Base-by-base conservation (phyloP, 1,140 invertebrate genomes). In the Drosophila punjabiensis region DNA sequence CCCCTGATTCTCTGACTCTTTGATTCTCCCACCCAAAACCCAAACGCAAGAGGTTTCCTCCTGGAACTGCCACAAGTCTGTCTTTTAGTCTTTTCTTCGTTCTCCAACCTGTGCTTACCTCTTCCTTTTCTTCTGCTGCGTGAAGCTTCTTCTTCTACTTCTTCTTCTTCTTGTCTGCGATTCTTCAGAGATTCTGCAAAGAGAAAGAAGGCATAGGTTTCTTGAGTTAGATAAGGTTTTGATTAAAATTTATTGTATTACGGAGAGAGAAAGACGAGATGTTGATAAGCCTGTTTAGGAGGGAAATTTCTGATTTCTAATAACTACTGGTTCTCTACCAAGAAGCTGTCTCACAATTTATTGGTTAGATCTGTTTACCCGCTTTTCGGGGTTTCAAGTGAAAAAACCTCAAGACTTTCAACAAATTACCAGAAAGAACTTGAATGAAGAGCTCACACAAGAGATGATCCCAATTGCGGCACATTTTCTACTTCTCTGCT, bases 401-500 rank as follows among this genome's bases (percentile, higher is more conserved):
- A 69, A 68, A 69, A 68, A 56, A 45, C 30, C 5, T 13, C 14
- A 55, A 55, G 32, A 35, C 63, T 53, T 45, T 71, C 52, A 58
- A 56, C 64, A 71, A 52, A 64, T 64, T 69, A 63, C 20, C 43
- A 48, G 47, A 65, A 52, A 65, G n/a, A 53, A 33, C 35, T 69
- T 39, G 30, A 70, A 65, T 67, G 69, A 73, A 65, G 69, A 70
- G 69, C 66, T 70, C 66, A 41, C 13, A 14, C 24, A 41, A 50
- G 53, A 59, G 45, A 60, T 73, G 66, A 73, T 60, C 35, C 69
- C 69, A 73, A 73, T 73, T 73, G 37, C 53, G 33, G 65, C 24
- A 48, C 39, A 60, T 45, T 69, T 58, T 69, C 65, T n/a, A 37
- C 62, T 20, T 43, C 7, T 68, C 39, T 18, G 14, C 35, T 41